These are phyloP conservation scores for Tenualosa ilisha DNA, from an alignment of 2,797 vertebrate genomes.

Conservation along the genomic window DNA sequence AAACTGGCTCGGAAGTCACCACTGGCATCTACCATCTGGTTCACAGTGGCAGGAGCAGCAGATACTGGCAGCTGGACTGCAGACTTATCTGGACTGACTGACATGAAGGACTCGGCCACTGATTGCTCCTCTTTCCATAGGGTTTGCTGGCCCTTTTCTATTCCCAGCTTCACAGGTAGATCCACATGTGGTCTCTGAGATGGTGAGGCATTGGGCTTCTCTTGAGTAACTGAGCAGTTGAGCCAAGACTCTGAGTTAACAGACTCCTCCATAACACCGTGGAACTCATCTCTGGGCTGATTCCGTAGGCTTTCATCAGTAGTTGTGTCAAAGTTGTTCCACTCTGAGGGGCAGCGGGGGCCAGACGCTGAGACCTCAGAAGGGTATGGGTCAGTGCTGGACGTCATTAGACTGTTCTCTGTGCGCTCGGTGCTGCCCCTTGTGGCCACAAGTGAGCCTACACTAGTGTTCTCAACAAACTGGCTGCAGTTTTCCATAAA, in stretches of 20 bases:
- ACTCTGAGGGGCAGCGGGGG: background rate
- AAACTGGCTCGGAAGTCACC: constrained; percentile 40
- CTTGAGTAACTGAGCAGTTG: background rate
- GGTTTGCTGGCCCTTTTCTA: background rate
- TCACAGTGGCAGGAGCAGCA: constrained; percentile 13
- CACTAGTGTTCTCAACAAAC: background rate
- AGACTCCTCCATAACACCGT: constrained; percentile 45
- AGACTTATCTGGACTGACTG: background rate
- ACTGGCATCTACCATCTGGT: constrained; percentile 42
- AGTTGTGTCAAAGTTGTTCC: background rate
- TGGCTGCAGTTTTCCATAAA: background rate
- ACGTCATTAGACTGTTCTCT: background rate
- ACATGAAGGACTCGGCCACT: background rate
- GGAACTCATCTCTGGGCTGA: constrained; percentile 25
- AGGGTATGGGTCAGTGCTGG: background rate
- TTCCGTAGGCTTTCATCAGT: constrained; percentile 23
- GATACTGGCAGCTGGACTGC: background rate
- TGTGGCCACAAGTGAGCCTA: constrained; percentile 32
- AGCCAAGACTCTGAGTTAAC: background rate
- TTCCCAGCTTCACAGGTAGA: background rate
- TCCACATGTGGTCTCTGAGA: constrained; percentile 9
- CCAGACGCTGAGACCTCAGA: constrained; percentile 39
- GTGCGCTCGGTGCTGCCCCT: constrained; percentile 31
- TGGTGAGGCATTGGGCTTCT: background rate
- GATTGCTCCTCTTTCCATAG: background rate